Evolutionary conservation across 2,888 invertebrate genomes (phyloP), one percentile per base, ranked within the genome.

Genomic region (Diadromus collaris): DNA sequence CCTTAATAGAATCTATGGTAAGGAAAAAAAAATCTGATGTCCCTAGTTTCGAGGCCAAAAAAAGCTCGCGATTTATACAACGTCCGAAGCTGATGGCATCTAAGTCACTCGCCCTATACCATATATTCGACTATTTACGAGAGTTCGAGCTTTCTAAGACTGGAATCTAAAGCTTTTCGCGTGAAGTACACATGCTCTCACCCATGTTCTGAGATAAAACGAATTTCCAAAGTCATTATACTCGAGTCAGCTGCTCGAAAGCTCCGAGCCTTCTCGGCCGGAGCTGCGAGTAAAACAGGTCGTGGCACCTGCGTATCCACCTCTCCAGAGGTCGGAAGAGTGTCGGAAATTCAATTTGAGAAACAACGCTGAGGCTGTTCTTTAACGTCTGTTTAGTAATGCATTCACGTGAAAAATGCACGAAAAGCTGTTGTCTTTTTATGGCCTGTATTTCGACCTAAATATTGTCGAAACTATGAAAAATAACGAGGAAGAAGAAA

Each of bases 201-300:
- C 27, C 46, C n/a, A 38, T 19, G 29, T 32, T 60, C 5, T 16
- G 60, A 29, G 51, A 38, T 69, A 46, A 70, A 70, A 70, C 60
- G 51, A 74, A 60, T 78, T 78, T 6, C n/a, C 51, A 16, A 46
- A 78, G 74, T 70, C 64, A 60, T 64, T 65, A 70, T 24, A 46
- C 54, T 24, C 24, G 56, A 56, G 38, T 68, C 54, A 21, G 41
- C 46, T 44, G 19, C 48, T 27, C 29, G 44, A 58, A 41, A 10
- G 21, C 48, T 73, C 48, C 54, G 16, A 27, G 24, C 46, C 51
- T 13, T 63, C 29, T n/a, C 7, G 56, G 29, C 60, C 51, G 38
- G 44, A 41, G 38, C n/a, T 67, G 38, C 21, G 63, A 44, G 63
- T 69, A 34, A 60, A 58, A 56, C 78, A 68, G 54, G 58, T 41